Base-by-base conservation (phyloP, 2,888 invertebrate genomes). In the Acleris laterana region DNA sequence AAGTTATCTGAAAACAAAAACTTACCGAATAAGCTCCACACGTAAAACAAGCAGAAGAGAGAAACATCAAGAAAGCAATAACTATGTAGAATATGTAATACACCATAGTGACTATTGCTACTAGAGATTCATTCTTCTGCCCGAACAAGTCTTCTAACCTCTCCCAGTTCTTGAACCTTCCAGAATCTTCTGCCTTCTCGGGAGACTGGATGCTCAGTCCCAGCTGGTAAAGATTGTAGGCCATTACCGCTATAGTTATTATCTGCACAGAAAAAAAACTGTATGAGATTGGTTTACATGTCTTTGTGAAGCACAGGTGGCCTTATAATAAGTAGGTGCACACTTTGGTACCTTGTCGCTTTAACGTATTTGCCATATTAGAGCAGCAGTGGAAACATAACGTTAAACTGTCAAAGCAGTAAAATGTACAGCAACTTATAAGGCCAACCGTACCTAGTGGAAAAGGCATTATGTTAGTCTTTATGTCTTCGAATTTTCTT, bases 11-110 rank as follows among this genome's bases (percentile, higher is more conserved):
- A 7, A 20, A 19, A 44, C 13, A n/a, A 49, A 19, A 11, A 71
- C 78, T 75, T 74, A 91, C 92, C 83, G 85, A 88, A 74, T 88
- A 87, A 69, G 88, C 89, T 63, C 92, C 92, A 72, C 88, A 85
- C 0, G 88, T 87, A 65, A 87, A 85, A 63, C 90, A 70, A 4
- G 83, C 74, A 51, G 83, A 79, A 68, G 90, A 88, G 5, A 92
- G 68, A 49, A 92, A 84, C 68, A 91, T 69, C 25, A 91, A 67
- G 28, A 88, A 69, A 58, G 82, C 87, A 63, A 92, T 80, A 2
- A 78, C 68, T 1, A 87, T 81, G 63, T 93, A 92, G 13, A 84
- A 80, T 28, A 84, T 63, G 70, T 87, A 87, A 72, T 92, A 93
- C 49, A 85, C 78, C 67, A 88, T 75, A 55, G 84, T 82, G 32